Evolutionary conservation across 1,140 invertebrate species (phyloP), one percentile per base, ranked within the genome.

Genomic region (Ephestia elutella): DNA sequence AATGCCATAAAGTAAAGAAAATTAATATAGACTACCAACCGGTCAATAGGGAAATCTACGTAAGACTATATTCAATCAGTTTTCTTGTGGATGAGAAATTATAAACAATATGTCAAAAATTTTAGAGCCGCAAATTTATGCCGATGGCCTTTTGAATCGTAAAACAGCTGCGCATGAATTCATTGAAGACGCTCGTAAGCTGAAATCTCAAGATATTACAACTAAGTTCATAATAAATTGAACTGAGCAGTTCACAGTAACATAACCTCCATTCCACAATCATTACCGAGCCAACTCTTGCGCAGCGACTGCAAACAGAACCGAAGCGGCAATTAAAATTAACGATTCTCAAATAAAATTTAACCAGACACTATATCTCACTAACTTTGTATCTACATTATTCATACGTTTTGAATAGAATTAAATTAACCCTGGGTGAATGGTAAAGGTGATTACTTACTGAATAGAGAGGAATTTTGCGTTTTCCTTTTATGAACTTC

Each of bases 261-360:
- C 38, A 35, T 35, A 35, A 35, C 13, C 13, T 10, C 32, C 32
- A 35, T 35, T 44, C n/a, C 38, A 17, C 38, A 44, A 44, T 44
- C 13, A 44, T 44, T 17, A 44, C 38, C 38, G 38, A 44, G 38
- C 38, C 32, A 13, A n/a, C 38, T 44, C 38, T 44, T 44, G 38
- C 38, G 38, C 38, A 44, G 10, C 38, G 38, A 44, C 38, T 15
- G 38, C 38, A 44, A 44, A 38, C 32, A 38, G 32, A 38, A 44
- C 38, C 38, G 38, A 44, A 44, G 38, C 38, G 15, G 38, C 38
- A 44, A 44, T 44, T 44, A 44, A 44, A 44, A 44, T 44, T 44
- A 44, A 44, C 38, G 38, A 44, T 44, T 44, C 38, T 44, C 38
- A 44, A 44, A 44, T 44, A 44, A 44, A 44, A 44, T 44, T 44